Percentiles rank a stretch among this genome's conserved stretches.
Conservation (phyloP, 2,888 invertebrate genomes). For the Acleris literana region DNA sequence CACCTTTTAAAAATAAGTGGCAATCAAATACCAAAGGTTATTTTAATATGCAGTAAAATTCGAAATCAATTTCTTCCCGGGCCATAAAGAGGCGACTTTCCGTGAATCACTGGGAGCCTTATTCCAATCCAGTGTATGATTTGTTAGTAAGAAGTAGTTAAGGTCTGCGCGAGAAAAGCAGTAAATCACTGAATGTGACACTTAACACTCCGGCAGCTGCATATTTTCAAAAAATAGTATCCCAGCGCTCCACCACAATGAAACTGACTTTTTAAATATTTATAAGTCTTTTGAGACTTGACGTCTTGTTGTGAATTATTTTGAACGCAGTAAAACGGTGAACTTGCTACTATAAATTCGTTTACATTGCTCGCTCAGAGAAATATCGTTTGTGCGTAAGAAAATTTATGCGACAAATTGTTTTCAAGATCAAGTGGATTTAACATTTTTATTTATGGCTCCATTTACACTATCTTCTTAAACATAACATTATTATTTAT, state of each 20-base stretch:
- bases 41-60: constrained; percentile 81
- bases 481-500: background rate
- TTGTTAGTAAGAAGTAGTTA: constrained; percentile 68
- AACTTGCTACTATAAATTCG: constrained; percentile 40
- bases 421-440: constrained; percentile 20
- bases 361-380: constrained; percentile 29
- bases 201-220: constrained; percentile 66
- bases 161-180: constrained; percentile 70
- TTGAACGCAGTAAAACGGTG: constrained; percentile 37
- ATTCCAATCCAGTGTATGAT: constrained; percentile 64
- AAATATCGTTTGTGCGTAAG: constrained; percentile 37
- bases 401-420: constrained; percentile 34
- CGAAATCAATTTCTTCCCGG: constrained; percentile 76
- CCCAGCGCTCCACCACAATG: constrained; percentile 47
- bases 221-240: constrained; percentile 63
- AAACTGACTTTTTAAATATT: constrained; percentile 42
- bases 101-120: constrained; percentile 64
- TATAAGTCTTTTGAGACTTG: constrained; percentile 39
- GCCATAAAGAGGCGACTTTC: constrained; percentile 69
- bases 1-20: constrained; percentile 61
- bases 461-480: constrained; percentile 12
- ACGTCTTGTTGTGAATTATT: constrained; percentile 39
- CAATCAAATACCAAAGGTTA: constrained; percentile 75
- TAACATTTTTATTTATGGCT: constrained; percentile 17
- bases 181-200: constrained; percentile 75